Evolutionary conservation across 2,797 vertebrate genomes (phyloP).

Genomic region (Nothura maculosa): DNA sequence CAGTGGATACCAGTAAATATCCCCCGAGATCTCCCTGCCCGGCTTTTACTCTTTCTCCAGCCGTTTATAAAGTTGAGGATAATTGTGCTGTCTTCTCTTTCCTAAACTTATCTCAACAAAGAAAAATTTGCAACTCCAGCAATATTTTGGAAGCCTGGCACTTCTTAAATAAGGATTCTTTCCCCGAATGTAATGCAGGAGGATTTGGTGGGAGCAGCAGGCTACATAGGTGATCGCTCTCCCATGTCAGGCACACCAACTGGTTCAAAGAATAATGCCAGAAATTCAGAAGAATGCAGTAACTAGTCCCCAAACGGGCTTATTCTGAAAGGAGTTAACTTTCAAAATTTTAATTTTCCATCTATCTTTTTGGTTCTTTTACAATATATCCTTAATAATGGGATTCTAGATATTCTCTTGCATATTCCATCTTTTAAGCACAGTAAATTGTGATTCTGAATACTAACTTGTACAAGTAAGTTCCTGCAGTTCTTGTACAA

Average conservation of each 20-base stretch:
- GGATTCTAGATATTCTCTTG: not conserved
- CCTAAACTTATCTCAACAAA: not conserved
- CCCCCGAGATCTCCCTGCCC: not conserved
- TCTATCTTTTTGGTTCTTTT: not conserved
- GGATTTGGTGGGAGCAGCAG: not conserved
- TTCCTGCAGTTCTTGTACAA: constrained; percentile 1
- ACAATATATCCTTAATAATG: not conserved
- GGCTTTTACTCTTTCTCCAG: not conserved
- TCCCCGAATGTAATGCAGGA: not conserved
- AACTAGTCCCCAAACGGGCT: not conserved
- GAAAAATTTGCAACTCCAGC: not conserved
- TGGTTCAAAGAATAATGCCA: not conserved
- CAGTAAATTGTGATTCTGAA: not conserved
- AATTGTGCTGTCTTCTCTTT: not conserved
- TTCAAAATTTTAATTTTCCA: not conserved
- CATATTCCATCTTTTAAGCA: constrained; percentile 28
- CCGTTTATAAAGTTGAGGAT: not conserved
- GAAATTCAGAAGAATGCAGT: not conserved
- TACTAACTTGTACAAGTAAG: not conserved
- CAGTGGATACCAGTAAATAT: not conserved
- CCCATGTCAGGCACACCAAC: accelerated
- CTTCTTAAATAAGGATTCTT: not conserved
- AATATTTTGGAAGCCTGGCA: not conserved
- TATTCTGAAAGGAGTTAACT: not conserved
- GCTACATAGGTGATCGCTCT: not conserved